Conservation (phyloP, 2,888 invertebrate genomes). For the Drosophila recens region DNA sequence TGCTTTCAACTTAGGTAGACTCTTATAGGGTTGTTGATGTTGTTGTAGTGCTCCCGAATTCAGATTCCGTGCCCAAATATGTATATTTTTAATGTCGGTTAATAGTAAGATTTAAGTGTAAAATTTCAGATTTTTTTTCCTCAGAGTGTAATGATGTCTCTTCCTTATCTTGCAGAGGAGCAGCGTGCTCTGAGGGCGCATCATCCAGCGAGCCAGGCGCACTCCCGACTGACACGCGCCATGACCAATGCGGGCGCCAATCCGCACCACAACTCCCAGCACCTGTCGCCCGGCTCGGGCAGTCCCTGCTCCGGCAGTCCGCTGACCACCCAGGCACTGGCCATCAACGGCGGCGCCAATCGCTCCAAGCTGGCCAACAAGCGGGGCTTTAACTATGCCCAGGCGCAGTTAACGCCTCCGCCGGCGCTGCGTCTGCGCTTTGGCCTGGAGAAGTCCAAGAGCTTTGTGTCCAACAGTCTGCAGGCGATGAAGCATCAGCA, state of each 20-base stretch:
- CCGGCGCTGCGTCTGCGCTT: slow-evolving; percentile 68
- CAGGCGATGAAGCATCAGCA: slow-evolving; percentile 77
- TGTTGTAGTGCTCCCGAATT: no score
- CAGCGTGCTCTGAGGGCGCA: not conserved
- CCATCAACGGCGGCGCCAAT: slow-evolving; percentile 58
- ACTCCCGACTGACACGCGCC: slow-evolving; percentile 60
- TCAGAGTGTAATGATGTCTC: not conserved
- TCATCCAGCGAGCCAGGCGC: not conserved
- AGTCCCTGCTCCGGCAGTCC: slow-evolving; percentile 69
- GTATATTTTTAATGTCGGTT: no score
- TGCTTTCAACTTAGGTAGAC: no score
- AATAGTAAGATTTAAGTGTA: no score
- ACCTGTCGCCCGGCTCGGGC: slow-evolving; percentile 63
- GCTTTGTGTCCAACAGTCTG: slow-evolving; percentile 82
- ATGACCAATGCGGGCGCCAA: slow-evolving; percentile 56
- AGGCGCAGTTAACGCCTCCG: slow-evolving; percentile 71
- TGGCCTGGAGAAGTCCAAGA: slow-evolving; percentile 83
- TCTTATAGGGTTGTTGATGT: no score
- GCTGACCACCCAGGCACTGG: slow-evolving; percentile 72
- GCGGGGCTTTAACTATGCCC: slow-evolving; percentile 68
- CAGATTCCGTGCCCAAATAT: no score
- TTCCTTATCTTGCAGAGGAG: not conserved
- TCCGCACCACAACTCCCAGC: slow-evolving; percentile 34
- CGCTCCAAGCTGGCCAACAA: slow-evolving; percentile 69
- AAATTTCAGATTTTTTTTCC: no score